phyloP scores from a whole-genome alignment of 2,113 vertebrate species.

The Podilymbus podiceps region DNA sequence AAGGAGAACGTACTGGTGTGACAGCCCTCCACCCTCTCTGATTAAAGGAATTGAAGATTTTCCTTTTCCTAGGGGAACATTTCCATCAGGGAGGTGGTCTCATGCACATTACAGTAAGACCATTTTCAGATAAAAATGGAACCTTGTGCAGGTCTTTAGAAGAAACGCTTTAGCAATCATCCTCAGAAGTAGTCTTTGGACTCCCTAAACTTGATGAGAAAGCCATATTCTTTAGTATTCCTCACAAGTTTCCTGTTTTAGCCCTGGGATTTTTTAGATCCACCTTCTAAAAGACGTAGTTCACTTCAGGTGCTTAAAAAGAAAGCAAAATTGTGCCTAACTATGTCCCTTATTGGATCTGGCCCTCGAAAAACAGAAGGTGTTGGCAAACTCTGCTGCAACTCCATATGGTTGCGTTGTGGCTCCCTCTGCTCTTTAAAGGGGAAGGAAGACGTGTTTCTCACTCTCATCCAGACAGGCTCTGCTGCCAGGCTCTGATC shows the following conservation, averaged over 20 bases:
- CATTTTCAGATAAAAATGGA: background rate
- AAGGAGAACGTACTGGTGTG: background rate
- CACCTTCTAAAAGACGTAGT: background rate
- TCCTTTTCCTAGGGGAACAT: background rate
- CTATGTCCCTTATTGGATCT: conserved; percentile 10
- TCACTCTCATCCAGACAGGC: background rate
- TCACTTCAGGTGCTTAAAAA: background rate
- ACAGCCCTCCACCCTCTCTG: background rate
- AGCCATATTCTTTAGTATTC: background rate
- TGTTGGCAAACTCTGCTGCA: background rate
- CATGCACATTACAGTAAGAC: background rate
- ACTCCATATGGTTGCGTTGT: conserved; percentile 16
- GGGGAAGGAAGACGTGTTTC: background rate
- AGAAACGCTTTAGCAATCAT: background rate
- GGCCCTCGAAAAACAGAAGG: conserved; percentile 34
- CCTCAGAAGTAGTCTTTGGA: background rate
- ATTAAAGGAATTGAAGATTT: background rate
- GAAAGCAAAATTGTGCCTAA: background rate
- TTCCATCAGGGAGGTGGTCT: background rate
- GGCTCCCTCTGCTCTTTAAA: conserved; percentile 27
- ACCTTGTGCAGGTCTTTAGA: background rate
- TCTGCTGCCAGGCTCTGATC: conserved; percentile 20
- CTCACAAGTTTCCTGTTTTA: background rate
- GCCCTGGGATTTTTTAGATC: background rate
- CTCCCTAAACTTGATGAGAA: background rate